phyloP scores from a whole-genome alignment of 2,797 vertebrate genomes.

The Anabas testudineus region DNA sequence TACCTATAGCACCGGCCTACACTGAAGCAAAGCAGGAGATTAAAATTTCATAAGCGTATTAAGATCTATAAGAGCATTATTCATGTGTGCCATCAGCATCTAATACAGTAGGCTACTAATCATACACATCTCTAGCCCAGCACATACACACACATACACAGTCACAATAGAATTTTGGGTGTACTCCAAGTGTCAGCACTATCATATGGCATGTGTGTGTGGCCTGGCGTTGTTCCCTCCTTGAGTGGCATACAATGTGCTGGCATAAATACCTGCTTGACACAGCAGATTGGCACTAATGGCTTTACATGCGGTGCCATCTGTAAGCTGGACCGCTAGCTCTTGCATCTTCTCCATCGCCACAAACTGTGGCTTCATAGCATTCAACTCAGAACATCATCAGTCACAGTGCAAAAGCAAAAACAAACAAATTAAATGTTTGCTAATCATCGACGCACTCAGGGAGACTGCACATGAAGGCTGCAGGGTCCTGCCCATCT shows the following conservation, averaged over 20 bases:
- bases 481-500: constrained; percentile 38
- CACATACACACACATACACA: constrained; percentile 39
- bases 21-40: constrained; percentile 68
- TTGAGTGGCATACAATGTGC: constrained; percentile 77
- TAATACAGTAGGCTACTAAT: constrained; percentile 74
- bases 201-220: constrained; percentile 69
- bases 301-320: constrained; percentile 79
- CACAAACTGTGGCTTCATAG: constrained; percentile 35
- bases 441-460: constrained; percentile 39
- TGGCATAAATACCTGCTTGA: constrained; percentile 83
- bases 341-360: constrained; percentile 60
- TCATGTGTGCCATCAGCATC: constrained; percentile 68
- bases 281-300: constrained; percentile 85
- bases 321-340: constrained; percentile 76
- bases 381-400: constrained; percentile 41
- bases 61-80: constrained; percentile 83
- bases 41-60: constrained; percentile 84
- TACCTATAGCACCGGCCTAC: constrained; percentile 68
- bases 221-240: constrained; percentile 71
- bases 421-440: constrained; percentile 59
- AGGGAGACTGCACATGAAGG: constrained; percentile 5
- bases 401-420: constrained; percentile 38
- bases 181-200: constrained; percentile 74
- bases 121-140: constrained; percentile 54
- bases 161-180: constrained; percentile 68